phyloP scores from a whole-genome alignment of 2,888 invertebrate genomes.

The Nomada goodeniana region DNA sequence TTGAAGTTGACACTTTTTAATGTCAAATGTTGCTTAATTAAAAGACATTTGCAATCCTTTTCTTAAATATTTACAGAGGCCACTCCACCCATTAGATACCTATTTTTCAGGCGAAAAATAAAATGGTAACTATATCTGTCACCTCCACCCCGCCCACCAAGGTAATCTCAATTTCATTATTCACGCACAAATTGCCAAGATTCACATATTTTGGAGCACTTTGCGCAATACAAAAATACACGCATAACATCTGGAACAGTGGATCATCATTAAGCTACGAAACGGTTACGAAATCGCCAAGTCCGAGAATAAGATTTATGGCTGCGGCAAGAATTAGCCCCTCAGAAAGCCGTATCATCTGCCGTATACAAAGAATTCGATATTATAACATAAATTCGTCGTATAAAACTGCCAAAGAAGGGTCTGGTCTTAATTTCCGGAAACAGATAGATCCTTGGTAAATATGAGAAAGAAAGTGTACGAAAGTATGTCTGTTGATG shows the following conservation, averaged over 20 bases:
- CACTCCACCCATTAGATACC: no score
- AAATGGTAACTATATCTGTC: no score
- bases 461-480: no score
- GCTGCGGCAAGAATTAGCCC: not conserved
- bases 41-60: no score
- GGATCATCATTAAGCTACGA: constrained; percentile 9
- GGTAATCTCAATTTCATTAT: not conserved
- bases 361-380: not conserved
- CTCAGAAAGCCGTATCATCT: not conserved
- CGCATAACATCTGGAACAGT: not conserved
- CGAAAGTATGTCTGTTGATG: no score
- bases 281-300: constrained; percentile 22
- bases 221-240: constrained; percentile 19
- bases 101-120: no score
- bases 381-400: not conserved
- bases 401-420: not conserved
- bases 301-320: constrained; percentile 9
- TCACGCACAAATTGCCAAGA: constrained; percentile 2
- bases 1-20: no score
- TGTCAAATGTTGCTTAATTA: no score
- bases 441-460: no score
- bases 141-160: not conserved
- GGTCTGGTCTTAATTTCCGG: no score
- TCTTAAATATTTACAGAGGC: no score
- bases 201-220: not conserved